These are phyloP conservation scores for Microcebus tavaratra DNA, from an alignment of 2,113 vertebrate species.

Conservation along the genomic window DNA sequence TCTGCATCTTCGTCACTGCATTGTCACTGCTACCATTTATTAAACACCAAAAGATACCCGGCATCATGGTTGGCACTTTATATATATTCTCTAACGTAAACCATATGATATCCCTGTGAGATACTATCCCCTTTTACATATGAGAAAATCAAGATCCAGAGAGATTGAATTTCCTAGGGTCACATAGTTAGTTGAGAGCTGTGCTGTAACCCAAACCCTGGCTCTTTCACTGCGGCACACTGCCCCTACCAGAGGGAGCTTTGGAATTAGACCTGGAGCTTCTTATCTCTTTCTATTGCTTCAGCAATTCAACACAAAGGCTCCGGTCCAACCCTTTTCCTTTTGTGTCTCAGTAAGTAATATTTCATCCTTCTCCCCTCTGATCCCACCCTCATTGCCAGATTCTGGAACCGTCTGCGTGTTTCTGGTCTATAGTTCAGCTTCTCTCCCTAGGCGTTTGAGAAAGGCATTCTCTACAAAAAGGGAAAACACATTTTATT, in stretches of 20 bases:
- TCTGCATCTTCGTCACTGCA: neutral
- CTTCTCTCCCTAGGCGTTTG: slow-evolving; percentile 80
- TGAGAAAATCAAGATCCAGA: slow-evolving; percentile 30
- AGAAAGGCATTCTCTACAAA: slow-evolving; percentile 85
- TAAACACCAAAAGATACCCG: neutral
- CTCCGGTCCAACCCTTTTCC: slow-evolving; percentile 79
- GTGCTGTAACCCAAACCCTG: slow-evolving; percentile 16
- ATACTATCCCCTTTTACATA: neutral
- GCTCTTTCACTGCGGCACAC: neutral
- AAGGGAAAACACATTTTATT: slow-evolving; percentile 86
- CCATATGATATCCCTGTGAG: neutral
- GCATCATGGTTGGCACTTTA: neutral
- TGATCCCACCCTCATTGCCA: slow-evolving; percentile 83
- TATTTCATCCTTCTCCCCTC: slow-evolving; percentile 84
- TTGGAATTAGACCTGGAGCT: slow-evolving; percentile 75
- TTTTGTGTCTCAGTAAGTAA: slow-evolving; percentile 84
- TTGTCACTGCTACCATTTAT: neutral
- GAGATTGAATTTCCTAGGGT: slow-evolving; percentile 51
- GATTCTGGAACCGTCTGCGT: slow-evolving; percentile 82
- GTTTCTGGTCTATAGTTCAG: slow-evolving; percentile 83
- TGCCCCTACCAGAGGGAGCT: slow-evolving; percentile 43
- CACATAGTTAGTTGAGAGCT: neutral
- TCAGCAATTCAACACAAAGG: slow-evolving; percentile 78
- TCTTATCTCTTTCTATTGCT: slow-evolving; percentile 80
- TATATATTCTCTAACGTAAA: neutral